These are phyloP conservation scores for Choreutis nemorana DNA, from an alignment of 2,888 invertebrate species.

Conservation along the genomic window DNA sequence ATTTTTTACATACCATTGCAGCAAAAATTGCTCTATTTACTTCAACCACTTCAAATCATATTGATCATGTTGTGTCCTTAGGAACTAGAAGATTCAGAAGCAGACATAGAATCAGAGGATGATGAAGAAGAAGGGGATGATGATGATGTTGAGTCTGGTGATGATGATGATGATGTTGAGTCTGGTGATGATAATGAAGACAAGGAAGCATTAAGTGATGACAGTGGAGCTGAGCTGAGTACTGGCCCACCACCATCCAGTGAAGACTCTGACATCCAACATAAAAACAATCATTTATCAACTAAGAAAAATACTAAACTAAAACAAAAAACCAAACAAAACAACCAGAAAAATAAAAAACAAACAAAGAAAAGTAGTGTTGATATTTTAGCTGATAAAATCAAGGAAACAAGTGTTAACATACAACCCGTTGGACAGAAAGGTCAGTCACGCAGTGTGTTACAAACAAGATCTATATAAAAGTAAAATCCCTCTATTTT, in stretches of 20 bases:
- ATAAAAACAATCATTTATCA: constrained; percentile 10
- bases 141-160: constrained; percentile 25
- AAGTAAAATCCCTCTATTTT: no score
- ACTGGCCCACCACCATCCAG: constrained; percentile 24
- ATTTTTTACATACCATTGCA: no score
- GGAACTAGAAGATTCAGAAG: constrained; percentile 40
- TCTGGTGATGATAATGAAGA: constrained; percentile 21
- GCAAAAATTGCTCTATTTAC: no score
- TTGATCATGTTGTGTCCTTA: constrained; percentile 13
- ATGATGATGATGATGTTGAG: constrained; percentile 27
- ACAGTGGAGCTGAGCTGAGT: constrained; percentile 51
- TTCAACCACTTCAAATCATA: no score
- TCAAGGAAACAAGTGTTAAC: constrained; percentile 27
- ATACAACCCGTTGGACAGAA: constrained; percentile 37
- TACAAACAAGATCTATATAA: no score
- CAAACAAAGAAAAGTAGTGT: constrained; percentile 17
- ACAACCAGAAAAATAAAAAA: constrained; percentile 10
- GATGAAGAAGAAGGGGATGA: constrained; percentile 26
- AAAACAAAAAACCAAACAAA: constrained; percentile 11
- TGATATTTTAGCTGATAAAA: constrained; percentile 29
- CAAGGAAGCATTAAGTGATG: constrained; percentile 34
- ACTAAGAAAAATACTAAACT: constrained; percentile 9
- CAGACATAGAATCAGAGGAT: constrained; percentile 25
- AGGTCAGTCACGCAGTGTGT: no score
- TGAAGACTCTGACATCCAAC: constrained; percentile 21